phyloP scores from a whole-genome alignment of 2,797 vertebrate genomes.

The Rhodeus uyekii region DNA sequence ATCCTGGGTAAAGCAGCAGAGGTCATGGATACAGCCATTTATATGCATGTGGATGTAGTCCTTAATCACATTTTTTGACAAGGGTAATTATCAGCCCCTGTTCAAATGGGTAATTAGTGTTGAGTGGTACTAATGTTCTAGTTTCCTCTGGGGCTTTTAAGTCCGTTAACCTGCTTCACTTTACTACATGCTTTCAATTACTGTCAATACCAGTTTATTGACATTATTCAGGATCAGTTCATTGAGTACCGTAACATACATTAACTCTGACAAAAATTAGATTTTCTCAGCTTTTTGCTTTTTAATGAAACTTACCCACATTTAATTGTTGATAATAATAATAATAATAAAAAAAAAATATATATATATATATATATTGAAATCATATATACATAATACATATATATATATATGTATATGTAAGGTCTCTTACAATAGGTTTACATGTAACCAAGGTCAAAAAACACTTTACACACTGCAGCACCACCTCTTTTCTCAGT shows the following conservation, averaged over 20 bases:
- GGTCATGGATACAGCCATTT: constrained; percentile 24
- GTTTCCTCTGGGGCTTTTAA: constrained; percentile 41
- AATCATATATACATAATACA: too few species aligned
- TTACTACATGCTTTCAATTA: constrained; percentile 13
- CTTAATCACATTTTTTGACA: constrained; percentile 50
- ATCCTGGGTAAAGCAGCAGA: constrained; percentile 25
- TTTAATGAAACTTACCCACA: too few species aligned
- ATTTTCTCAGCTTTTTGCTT: too few species aligned
- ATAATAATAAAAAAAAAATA: too few species aligned
- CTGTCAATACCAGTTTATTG: constrained; percentile 23
- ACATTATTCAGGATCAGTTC: constrained; percentile 22
- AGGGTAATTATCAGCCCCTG: constrained; percentile 31
- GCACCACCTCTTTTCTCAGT: not conserved
- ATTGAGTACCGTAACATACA: not conserved
- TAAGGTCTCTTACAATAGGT: not conserved
- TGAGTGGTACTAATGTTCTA: constrained; percentile 29
- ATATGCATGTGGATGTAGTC: constrained; percentile 33
- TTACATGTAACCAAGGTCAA: not conserved
- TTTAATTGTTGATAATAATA: too few species aligned
- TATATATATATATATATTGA: too few species aligned
- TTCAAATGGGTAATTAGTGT: constrained; percentile 40
- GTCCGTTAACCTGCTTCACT: constrained; percentile 24
- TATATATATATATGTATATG: too few species aligned
- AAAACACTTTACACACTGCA: not conserved
- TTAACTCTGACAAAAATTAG: too few species aligned